phyloP scores from a whole-genome alignment of 2,797 vertebrate genomes.

The Gymnothorax javanicus region DNA sequence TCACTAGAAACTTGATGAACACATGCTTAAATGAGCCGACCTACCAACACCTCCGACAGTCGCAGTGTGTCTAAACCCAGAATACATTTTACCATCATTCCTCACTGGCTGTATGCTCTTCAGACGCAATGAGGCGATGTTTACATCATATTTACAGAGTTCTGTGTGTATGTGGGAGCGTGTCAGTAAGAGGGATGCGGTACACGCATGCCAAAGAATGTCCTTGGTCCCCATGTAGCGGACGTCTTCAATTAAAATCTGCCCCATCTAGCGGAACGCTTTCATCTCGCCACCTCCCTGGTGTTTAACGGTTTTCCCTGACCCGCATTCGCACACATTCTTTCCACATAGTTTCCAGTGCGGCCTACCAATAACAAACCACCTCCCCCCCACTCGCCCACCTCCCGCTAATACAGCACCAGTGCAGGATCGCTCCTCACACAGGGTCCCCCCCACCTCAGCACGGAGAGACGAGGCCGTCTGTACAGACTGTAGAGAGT shows the following conservation, averaged over 20 bases:
- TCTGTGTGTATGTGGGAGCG: constrained; percentile 16
- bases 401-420: background rate
- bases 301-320: constrained; percentile 68
- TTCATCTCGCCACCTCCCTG: constrained; percentile 68
- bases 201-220: background rate
- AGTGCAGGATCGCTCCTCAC: background rate
- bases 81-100: background rate
- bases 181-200: constrained; percentile 23
- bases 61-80: background rate
- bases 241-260: constrained; percentile 70
- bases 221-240: constrained; percentile 55
- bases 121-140: constrained; percentile 13
- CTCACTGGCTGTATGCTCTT: background rate
- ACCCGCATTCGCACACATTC: constrained; percentile 71
- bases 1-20: background rate
- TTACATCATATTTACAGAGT: constrained; percentile 31
- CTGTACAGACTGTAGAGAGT: background rate
- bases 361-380: constrained; percentile 15
- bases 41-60: background rate
- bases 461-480: background rate
- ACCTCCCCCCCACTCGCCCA: constrained; percentile 31
- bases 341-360: constrained; percentile 76
- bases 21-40: background rate
- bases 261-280: constrained; percentile 66
- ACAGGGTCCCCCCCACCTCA: background rate